Conservation (phyloP, 2,888 invertebrate species). For the Baccha elongata region DNA sequence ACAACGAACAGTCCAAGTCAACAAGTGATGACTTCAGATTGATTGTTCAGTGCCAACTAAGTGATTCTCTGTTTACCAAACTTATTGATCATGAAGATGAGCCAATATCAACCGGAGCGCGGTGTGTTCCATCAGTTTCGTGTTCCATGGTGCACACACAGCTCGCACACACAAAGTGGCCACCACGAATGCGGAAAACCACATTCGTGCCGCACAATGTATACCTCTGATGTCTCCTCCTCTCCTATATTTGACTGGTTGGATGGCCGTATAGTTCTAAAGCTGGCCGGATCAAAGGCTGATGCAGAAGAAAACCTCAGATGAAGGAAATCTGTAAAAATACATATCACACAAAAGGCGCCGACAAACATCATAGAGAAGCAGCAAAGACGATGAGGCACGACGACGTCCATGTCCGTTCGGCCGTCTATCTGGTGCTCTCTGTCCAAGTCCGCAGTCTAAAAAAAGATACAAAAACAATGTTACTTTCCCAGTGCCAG, state of each 20-base stretch:
- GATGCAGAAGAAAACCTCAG: conserved; percentile 63
- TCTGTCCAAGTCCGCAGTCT: conserved; percentile 24
- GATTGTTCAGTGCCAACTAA: conserved; percentile 74
- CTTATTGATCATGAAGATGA: conserved; percentile 74
- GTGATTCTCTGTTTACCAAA: conserved; percentile 73
- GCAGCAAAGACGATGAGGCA: conserved; percentile 53
- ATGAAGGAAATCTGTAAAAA: conserved; percentile 70
- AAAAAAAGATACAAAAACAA: conserved; percentile 48
- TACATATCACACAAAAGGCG: conserved; percentile 73
- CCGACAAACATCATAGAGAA: conserved; percentile 73
- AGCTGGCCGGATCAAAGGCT: conserved; percentile 65
- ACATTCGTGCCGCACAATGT: conserved; percentile 69
- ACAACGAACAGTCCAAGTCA: conserved; percentile 69
- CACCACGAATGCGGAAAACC: conserved; percentile 74
- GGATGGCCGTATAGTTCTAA: conserved; percentile 29
- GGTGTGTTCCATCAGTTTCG: conserved; percentile 32
- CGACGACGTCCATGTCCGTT: conserved; percentile 65
- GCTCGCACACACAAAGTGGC: conserved; percentile 69
- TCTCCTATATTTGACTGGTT: neutral
- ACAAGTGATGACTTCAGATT: conserved; percentile 73
- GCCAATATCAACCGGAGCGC: conserved; percentile 72
- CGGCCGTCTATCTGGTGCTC: conserved; percentile 38
- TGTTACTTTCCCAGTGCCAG: conserved; percentile 23
- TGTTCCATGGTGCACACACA: conserved; percentile 28
- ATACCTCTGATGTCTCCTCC: neutral